phyloP scores from a whole-genome alignment of 1,140 invertebrate genomes.

The Latrodectus geometricus region DNA sequence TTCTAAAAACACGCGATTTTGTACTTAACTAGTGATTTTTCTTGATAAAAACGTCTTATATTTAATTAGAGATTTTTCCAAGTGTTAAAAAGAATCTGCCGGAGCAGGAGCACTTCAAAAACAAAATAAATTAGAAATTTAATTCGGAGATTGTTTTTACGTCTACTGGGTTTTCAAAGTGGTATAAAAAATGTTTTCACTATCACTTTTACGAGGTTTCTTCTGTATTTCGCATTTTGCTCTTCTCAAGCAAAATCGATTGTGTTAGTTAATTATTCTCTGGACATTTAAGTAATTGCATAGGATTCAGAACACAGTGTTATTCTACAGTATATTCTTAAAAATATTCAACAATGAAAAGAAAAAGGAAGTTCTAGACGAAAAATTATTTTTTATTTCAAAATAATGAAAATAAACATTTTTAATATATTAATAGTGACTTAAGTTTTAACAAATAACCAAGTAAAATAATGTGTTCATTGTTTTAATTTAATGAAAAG shows the following conservation, averaged over 20 bases:
- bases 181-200: constrained; percentile 7
- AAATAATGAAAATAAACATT: too few species aligned
- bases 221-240: background rate
- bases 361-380: too few species aligned
- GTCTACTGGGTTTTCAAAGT: constrained; percentile 3
- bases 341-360: too few species aligned
- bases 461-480: too few species aligned
- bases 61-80: constrained; percentile 16
- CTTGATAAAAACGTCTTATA: background rate
- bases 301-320: too few species aligned
- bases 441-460: too few species aligned
- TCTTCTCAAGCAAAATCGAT: background rate
- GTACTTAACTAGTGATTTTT: constrained; percentile 10
- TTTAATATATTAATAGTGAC: too few species aligned
- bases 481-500: too few species aligned
- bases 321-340: too few species aligned
- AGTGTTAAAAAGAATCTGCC: background rate
- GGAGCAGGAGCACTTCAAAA: background rate
- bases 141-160: background rate
- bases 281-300: too few species aligned
- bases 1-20: constrained; percentile 2
- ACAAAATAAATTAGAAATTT: background rate
- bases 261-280: too few species aligned
- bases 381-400: too few species aligned
- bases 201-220: background rate